Conservation (phyloP, 1,140 invertebrate genomes). For the Melanaphis sacchari region DNA sequence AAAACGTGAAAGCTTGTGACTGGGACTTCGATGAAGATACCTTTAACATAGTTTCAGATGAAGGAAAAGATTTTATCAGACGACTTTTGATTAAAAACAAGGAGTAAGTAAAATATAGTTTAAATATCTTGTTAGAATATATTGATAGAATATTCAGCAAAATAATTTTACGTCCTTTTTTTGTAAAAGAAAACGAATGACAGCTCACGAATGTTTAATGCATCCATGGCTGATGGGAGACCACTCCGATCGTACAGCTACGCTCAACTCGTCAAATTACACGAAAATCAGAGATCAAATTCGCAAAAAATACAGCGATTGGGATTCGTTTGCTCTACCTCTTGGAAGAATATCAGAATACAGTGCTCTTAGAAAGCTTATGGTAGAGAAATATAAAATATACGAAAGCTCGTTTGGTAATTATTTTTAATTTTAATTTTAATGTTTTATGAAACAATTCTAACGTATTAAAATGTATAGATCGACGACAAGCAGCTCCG, state of each 20-base stretch:
- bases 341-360: conserved; percentile 97
- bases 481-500: conserved; percentile 95
- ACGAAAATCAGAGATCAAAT: conserved; percentile 86
- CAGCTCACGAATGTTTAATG: conserved; percentile 93
- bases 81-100: conserved; percentile 92
- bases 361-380: conserved; percentile 93
- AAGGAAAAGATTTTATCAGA: conserved; percentile 97
- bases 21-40: conserved; percentile 98
- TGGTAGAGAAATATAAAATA: conserved; percentile 96
- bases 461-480: conserved; percentile 64
- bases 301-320: conserved; percentile 84
- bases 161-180: background rate
- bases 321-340: conserved; percentile 90
- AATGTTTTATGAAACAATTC: background rate
- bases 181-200: conserved; percentile 88
- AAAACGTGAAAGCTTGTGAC: conserved; percentile 97
- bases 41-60: conserved; percentile 90
- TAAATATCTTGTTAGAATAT: background rate
- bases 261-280: conserved; percentile 84
- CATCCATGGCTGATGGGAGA: conserved; percentile 95
- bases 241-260: conserved; percentile 74
- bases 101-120: conserved; percentile 72
- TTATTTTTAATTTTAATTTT: conserved; percentile 59
- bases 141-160: background rate
- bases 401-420: conserved; percentile 93